Base-by-base conservation (phyloP, 2,797 vertebrate species). In the Crocodylus rhombifer region DNA sequence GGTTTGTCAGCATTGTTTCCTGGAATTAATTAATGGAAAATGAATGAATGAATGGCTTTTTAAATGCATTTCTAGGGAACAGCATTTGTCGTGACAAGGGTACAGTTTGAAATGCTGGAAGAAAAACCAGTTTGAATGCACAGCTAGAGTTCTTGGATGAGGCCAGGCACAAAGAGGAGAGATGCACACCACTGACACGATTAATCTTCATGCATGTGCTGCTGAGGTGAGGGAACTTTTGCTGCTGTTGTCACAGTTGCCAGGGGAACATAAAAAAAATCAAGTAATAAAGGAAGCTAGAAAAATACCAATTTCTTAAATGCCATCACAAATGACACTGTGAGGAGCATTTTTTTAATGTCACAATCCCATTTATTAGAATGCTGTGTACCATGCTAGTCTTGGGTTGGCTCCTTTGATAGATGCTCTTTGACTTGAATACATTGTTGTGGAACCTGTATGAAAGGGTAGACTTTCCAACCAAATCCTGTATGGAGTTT, bases 11-110 rank as follows among this genome's bases (percentile, higher is more conserved):
- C 55, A 61, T 33, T 78, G 14, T 5, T 86, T 6, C 62, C 1
- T 57, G 17, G 80, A 93, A 87, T 7, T 77, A 79, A 80, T 86
- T 91, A 90, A 76, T 30, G 3, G 93, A 87, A 87, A 57, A 77
- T 51, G 9, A 57, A 77, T 65, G 82, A 88, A 74, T 65, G 82
- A 88, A 74, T 42, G 25, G 3, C 20, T 80, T 91, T 88, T 88
- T 85, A 42, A 8, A 1, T n/a, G 15, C 69, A 16, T 18, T 88
- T 85, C 21, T 88, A 15, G 28, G 75, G 84, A 92, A n/a, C 51
- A 57, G 25, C 21, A 8, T 62, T 94, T 89, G 82, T 74, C 61
- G 73, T 74, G 83, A 23, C 69, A 83, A 65, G 12, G 2, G 7
- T 77, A 11, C 25, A 33, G n/a, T 61, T 30, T 60, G 75, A 20